Conservation (phyloP, 2,888 invertebrate species). For the Gastrophysa polygoni region DNA sequence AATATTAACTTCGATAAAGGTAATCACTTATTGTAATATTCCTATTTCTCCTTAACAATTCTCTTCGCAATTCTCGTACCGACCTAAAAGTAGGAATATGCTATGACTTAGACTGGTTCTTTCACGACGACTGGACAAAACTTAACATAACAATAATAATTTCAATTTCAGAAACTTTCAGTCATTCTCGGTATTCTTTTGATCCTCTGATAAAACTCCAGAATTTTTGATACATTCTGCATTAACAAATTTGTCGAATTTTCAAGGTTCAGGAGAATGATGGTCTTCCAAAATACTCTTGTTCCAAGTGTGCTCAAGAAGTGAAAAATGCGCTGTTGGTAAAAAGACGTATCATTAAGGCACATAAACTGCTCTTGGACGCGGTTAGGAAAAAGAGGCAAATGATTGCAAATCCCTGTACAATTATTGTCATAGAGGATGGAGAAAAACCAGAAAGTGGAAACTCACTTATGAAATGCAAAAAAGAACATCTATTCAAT, state of each 20-base stretch:
- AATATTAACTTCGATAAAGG: constrained; percentile 48
- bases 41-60: no score
- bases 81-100: no score
- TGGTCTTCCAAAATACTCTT: constrained; percentile 45
- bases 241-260: no score
- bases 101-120: no score
- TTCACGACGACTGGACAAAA: no score
- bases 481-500: neutral
- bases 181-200: no score
- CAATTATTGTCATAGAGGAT: neutral
- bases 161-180: no score
- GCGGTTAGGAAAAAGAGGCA: constrained; percentile 21
- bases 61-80: no score
- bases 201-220: no score
- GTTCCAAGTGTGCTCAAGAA: constrained; percentile 46
- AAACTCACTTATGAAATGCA: neutral
- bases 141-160: no score
- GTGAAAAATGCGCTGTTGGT: constrained; percentile 45
- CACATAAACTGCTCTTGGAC: constrained; percentile 41
- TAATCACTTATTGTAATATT: no score
- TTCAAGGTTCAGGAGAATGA: constrained; percentile 46
- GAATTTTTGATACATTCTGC: no score
- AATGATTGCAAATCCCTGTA: neutral
- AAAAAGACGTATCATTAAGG: constrained; percentile 45
- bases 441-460: neutral